Conservation (phyloP, 2,113 vertebrate species). For the Suricata suricatta region DNA sequence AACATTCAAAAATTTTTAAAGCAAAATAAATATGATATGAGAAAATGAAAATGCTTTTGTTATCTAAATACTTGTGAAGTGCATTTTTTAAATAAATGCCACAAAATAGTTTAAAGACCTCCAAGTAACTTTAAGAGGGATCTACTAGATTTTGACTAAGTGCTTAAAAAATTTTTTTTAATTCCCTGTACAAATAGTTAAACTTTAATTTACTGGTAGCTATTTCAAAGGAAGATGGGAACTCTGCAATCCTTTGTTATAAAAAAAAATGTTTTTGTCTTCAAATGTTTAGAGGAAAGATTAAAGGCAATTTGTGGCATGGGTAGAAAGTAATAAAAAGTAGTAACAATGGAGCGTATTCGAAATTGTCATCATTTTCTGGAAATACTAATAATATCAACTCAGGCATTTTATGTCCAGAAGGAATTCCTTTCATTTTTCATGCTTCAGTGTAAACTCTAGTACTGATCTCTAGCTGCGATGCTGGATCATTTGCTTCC, state of each 20-base stretch:
- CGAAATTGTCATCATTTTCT: slow-evolving; percentile 52
- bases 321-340: slow-evolving; percentile 54
- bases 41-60: slow-evolving; percentile 24
- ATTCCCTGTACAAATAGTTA: slow-evolving; percentile 72
- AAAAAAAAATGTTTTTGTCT: slow-evolving; percentile 66
- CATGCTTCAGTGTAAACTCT: neutral
- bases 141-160: slow-evolving; percentile 57
- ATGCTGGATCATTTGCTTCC: neutral
- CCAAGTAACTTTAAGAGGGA: slow-evolving; percentile 54
- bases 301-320: slow-evolving; percentile 72
- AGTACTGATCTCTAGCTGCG: neutral
- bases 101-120: slow-evolving; percentile 39
- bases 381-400: slow-evolving; percentile 43
- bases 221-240: slow-evolving; percentile 47
- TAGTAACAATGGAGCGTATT: slow-evolving; percentile 55
- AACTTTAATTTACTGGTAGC: slow-evolving; percentile 72
- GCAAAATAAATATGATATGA: neutral
- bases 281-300: slow-evolving; percentile 68
- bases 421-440: neutral
- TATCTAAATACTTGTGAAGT: slow-evolving; percentile 25
- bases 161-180: slow-evolving; percentile 23
- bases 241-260: slow-evolving; percentile 44
- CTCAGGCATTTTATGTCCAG: neutral
- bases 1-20: neutral
- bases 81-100: neutral